Evolutionary conservation across 2,113 vertebrate species (phyloP).

Genomic region (Cyprinodon tularosa): DNA sequence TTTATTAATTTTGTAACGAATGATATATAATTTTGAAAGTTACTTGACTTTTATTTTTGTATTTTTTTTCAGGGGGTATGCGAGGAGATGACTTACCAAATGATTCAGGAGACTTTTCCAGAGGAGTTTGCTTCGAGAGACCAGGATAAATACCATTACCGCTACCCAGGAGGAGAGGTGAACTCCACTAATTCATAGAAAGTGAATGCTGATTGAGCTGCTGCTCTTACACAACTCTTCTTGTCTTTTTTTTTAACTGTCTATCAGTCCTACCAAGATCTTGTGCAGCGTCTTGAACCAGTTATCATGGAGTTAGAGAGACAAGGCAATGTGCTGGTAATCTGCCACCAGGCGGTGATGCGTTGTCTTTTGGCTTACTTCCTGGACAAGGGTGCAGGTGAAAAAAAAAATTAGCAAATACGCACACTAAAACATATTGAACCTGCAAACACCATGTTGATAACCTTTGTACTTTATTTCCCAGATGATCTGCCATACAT

Average conservation of each 20-base stretch:
- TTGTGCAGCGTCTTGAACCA: constrained; percentile 94
- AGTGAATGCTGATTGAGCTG: not conserved
- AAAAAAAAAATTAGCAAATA: not conserved
- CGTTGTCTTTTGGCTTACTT: constrained; percentile 97
- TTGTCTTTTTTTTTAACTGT: constrained; percentile 4
- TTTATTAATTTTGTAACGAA: not conserved
- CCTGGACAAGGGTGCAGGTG: constrained; percentile 95
- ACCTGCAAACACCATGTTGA: not conserved
- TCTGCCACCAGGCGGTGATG: constrained; percentile 98
- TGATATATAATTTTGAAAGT: not conserved
- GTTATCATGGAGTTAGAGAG: constrained; percentile 98
- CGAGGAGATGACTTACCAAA: constrained; percentile 95
- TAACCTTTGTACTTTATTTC: not conserved
- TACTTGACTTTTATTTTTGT: not conserved
- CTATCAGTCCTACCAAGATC: constrained; percentile 93
- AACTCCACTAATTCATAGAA: not conserved
- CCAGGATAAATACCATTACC: constrained; percentile 97
- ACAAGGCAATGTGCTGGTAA: constrained; percentile 92
- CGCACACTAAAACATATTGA: not conserved
- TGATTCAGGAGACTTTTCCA: constrained; percentile 89
- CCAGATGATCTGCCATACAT: constrained; percentile 94
- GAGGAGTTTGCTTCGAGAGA: constrained; percentile 96
- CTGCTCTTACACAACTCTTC: not conserved
- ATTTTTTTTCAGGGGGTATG: constrained; percentile 87
- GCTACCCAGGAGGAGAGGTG: constrained; percentile 98